Percentiles rank a stretch among this genome's conserved stretches.
Conservation (phyloP, 2,797 vertebrate genomes). For the Benthosema pterotum region DNA sequence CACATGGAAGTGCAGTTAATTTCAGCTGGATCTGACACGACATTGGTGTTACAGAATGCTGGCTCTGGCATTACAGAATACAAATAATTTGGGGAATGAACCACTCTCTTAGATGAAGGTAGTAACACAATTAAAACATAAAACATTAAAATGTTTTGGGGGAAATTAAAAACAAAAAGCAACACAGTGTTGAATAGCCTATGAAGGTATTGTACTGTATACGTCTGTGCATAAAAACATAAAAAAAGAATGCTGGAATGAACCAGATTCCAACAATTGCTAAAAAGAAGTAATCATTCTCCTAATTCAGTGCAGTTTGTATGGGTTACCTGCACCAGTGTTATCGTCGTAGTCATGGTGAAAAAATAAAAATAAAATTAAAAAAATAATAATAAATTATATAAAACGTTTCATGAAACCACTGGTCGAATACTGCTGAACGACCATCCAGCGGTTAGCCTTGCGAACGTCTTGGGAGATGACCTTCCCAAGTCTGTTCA, state of each 20-base stretch:
- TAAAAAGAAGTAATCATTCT: background rate
- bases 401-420: background rate
- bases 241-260: conserved; percentile 19
- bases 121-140: no score
- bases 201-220: background rate
- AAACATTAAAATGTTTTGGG: conserved; percentile 32
- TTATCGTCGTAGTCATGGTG: background rate
- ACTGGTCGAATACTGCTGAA: background rate
- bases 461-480: no score
- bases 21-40: no score
- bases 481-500: no score
- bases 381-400: background rate
- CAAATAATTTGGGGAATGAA: no score
- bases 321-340: background rate
- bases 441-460: no score
- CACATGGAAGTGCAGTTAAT: no score
- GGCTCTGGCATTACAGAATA: no score
- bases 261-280: background rate
- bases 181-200: background rate
- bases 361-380: no score
- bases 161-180: conserved; percentile 18
- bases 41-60: no score
- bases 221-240: background rate
- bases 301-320: background rate
- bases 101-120: no score